Base-by-base conservation (phyloP, 2,113 vertebrate species). In the Syngnathus typhle region DNA sequence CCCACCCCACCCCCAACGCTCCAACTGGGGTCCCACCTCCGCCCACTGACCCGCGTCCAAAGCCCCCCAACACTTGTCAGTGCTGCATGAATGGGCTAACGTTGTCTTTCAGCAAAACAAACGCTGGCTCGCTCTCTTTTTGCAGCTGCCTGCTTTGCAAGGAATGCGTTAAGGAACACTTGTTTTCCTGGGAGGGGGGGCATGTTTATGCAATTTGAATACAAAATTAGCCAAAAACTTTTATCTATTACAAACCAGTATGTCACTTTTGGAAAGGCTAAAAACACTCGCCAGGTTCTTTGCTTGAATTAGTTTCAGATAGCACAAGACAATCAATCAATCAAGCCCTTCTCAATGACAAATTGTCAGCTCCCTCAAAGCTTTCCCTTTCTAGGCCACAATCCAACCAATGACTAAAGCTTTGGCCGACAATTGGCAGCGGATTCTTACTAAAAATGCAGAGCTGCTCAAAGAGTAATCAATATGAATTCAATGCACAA, bases 21-120 rank as follows among this genome's bases (percentile, higher is more conserved):
- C 66, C 71, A 71, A 58, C 77, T 73, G 78, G 71, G 79, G 65
- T 81, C 77, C 81, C 73, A 79, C 71, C 74, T 85, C 82, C 82
- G 83, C 70, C 77, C 80, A 72, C 76, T 77, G 78, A 85, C 71
- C 80, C 75, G 47, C 66, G 61, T 64, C 67, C 60, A 60, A 82
- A 73, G 75, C 83, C 76, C 76, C 44, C 82, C 6, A 56, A 65
- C 21, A 73, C 85, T 88, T 77, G 85, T 88, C 87, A 84, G 87
- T 89, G 88, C 88, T 82, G 86, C 88, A 82, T 87, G 87, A 79
- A 72, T 81, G 83, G 80, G 65, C 83, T 85, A 87, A 89, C 85
- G 87, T 79, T 88, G 83, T 74, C 82, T 79, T 77, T 72, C 73
- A 74, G 72, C 80, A 74, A 87, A 78, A 83, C 78, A 79, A 82